Evolutionary conservation across 2,797 vertebrate species (phyloP), one percentile per base, ranked within the genome.

Genomic region (Centropyge bicolor): DNA sequence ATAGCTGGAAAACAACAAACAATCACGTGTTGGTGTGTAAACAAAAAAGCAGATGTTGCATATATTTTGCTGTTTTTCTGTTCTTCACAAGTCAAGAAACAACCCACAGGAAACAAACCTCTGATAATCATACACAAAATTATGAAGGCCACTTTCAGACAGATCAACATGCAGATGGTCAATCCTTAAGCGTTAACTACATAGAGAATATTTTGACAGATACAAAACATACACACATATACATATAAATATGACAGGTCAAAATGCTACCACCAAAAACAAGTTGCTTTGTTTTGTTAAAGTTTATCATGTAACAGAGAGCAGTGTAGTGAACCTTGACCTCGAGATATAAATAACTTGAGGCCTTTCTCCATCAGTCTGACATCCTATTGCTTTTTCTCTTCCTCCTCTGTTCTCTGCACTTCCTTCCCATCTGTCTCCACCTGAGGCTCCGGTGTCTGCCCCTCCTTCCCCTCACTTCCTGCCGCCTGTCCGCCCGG

Each of bases 401-500:
- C 31, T 19, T 84, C 62, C 6, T 87, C 69, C 46, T 77, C 13
- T 27, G 77, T 82, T 19, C 75, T 84, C 35, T 66, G 54, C 13
- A 22, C 27, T 27, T 80, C 62, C n/a, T 70, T 73, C 61, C 10
- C 35, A 13, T 81, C 35, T 8, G 73, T 63, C 20, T 87, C 45
- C 46, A 9, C 12, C 38, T 65, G 61, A 12, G 16, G 51, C 27
- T 51, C 78, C 22, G 78, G 45, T 40, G 74, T 74, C 68, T 38
- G 38, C 3, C 1, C 48, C 24, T 83, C 64, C 45, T 60, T 63
- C 61, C 9, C 64, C 22, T 89, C 40, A 0, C 17, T 35, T 24
- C 66, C 55, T 49, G 8, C 71, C 2, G 63, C 22, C 84, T 91
- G 74, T 94, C 89, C 64, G 24, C 43, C 35, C 0, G 95, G 91